These are phyloP conservation scores for Eospalax fontanierii DNA, from an alignment of 2,797 vertebrate genomes.

Conservation along the genomic window DNA sequence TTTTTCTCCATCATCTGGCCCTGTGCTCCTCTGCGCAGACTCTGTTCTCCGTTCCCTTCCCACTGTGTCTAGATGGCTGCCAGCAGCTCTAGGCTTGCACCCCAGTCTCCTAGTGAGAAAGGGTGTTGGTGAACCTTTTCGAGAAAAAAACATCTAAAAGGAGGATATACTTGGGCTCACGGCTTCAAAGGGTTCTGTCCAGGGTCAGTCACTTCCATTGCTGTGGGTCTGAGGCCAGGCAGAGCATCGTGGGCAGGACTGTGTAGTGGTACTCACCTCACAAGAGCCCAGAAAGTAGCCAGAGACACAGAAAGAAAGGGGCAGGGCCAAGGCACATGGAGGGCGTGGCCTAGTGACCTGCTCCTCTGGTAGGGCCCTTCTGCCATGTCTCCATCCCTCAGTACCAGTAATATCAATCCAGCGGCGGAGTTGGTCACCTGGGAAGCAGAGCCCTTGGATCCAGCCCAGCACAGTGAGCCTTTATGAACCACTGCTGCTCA, in stretches of 20 bases:
- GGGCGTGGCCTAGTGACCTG: too few species aligned
- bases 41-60: neutral
- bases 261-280: neutral
- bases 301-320: neutral
- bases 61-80: neutral
- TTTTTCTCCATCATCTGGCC: neutral
- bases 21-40: neutral
- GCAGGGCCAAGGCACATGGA: neutral
- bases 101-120: neutral
- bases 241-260: neutral
- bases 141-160: neutral
- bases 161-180: neutral
- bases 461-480: too few species aligned
- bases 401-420: neutral
- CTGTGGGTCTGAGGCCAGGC: neutral
- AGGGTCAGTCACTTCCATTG: neutral
- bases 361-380: neutral
- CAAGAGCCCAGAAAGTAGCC: neutral
- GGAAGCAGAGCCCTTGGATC: neutral
- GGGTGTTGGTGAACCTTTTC: neutral
- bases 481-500: neutral
- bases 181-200: neutral
- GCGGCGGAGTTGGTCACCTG: neutral
- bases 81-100: neutral
- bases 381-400: neutral